Percentiles rank a stretch among this genome's conserved stretches.
Conservation (phyloP, 1,140 invertebrate genomes). For the Archivesica marissinica region DNA sequence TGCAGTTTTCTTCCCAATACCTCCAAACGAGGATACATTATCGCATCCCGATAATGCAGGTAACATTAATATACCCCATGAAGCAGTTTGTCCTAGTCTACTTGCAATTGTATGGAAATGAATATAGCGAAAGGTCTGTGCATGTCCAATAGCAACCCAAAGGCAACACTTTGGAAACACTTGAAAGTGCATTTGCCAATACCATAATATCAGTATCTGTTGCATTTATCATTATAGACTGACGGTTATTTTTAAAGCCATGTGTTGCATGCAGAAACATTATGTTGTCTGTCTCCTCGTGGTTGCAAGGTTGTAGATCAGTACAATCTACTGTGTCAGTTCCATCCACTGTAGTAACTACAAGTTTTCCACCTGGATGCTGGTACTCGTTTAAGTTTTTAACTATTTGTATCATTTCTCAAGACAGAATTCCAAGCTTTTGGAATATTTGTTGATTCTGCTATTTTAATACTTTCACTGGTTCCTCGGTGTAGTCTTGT, state of each 20-base stretch:
- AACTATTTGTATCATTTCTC: neutral
- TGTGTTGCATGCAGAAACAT: conserved; percentile 1
- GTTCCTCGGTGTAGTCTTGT: neutral
- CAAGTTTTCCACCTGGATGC: neutral
- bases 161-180: neutral
- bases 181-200: neutral
- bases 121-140: conserved; percentile 2
- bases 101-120: neutral
- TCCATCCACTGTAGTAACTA: neutral
- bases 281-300: neutral
- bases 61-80: conserved; percentile 12
- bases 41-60: conserved; percentile 12
- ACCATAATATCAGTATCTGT: conserved; percentile 22
- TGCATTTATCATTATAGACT: neutral
- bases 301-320: too few relatives aligned
- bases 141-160: conserved; percentile 45
- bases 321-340: neutral
- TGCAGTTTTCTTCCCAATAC: conserved; percentile 46
- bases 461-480: neutral
- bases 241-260: neutral
- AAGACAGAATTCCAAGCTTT: neutral
- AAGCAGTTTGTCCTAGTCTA: neutral
- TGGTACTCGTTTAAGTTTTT: neutral
- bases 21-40: conserved; percentile 20
- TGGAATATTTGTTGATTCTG: too few relatives aligned